phyloP scores from a whole-genome alignment of 2,888 invertebrate genomes.

The Melanophora roralis region DNA sequence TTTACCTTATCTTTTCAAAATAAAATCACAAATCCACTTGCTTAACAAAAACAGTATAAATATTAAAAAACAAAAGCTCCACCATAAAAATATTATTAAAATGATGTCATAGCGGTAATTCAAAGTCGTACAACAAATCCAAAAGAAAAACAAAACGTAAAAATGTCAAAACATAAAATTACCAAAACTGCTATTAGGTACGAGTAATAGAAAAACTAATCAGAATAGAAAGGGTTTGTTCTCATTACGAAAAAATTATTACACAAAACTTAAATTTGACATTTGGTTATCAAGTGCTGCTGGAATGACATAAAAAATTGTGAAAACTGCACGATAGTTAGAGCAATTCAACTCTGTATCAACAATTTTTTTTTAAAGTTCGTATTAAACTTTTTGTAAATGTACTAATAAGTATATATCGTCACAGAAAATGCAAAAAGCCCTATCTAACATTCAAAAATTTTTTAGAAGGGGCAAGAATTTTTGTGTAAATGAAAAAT shows the following conservation, averaged over 20 bases:
- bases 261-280: not conserved
- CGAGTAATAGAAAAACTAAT: not conserved
- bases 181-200: not conserved
- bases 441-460: no score
- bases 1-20: not conserved
- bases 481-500: no score
- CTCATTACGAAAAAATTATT: constrained; percentile 15
- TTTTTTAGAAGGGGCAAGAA: no score
- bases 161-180: not conserved
- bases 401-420: no score
- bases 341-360: constrained; percentile 49
- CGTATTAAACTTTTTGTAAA: no score
- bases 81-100: constrained; percentile 22
- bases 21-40: not conserved
- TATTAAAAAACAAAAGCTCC: not conserved
- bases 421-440: no score
- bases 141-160: not conserved
- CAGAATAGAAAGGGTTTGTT: constrained; percentile 21
- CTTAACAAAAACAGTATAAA: not conserved
- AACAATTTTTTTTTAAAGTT: not conserved
- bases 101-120: constrained; percentile 48
- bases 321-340: constrained; percentile 8
- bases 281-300: constrained; percentile 21
- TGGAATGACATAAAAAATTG: constrained; percentile 45
- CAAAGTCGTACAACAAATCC: constrained; percentile 9